Conservation (phyloP, 2,888 invertebrate genomes). For the Diplolepis rosae region DNA sequence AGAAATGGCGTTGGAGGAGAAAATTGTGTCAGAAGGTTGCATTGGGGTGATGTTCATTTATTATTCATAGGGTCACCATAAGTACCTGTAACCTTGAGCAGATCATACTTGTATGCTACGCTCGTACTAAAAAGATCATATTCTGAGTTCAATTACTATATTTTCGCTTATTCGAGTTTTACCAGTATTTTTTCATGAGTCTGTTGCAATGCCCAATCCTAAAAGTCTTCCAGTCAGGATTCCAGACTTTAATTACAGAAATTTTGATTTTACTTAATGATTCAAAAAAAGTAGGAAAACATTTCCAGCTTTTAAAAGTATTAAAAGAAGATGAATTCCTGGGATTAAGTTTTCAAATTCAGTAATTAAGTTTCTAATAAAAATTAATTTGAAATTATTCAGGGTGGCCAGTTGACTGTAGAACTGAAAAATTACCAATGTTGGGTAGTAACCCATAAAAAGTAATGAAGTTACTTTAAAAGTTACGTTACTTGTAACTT, state of each 20-base stretch:
- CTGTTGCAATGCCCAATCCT: background rate
- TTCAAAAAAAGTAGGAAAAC: background rate
- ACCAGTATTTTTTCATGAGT: slow-evolving; percentile 8
- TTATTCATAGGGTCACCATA: slow-evolving; percentile 14
- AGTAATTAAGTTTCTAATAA: too few relatives aligned
- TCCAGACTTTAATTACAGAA: slow-evolving; percentile 5
- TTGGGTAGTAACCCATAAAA: too few relatives aligned
- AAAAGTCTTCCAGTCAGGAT: slow-evolving; percentile 10
- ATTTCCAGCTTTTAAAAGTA: background rate
- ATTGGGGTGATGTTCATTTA: background rate
- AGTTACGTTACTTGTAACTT: too few relatives aligned
- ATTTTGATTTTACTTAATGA: slow-evolving; percentile 9
- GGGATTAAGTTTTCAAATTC: too few relatives aligned
- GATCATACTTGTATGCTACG: background rate
- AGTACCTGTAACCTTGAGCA: background rate
- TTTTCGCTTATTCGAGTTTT: slow-evolving; percentile 16
- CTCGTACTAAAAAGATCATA: background rate
- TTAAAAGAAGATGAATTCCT: background rate
- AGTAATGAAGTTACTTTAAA: too few relatives aligned
- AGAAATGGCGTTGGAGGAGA: background rate
- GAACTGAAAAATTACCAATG: too few relatives aligned
- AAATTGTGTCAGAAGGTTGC: background rate
- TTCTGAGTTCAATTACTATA: slow-evolving; percentile 10
- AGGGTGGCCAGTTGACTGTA: too few relatives aligned
- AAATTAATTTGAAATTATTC: too few relatives aligned